phyloP scores from a whole-genome alignment of 2,113 vertebrate species.

The Muntiacus muntjak region DNA sequence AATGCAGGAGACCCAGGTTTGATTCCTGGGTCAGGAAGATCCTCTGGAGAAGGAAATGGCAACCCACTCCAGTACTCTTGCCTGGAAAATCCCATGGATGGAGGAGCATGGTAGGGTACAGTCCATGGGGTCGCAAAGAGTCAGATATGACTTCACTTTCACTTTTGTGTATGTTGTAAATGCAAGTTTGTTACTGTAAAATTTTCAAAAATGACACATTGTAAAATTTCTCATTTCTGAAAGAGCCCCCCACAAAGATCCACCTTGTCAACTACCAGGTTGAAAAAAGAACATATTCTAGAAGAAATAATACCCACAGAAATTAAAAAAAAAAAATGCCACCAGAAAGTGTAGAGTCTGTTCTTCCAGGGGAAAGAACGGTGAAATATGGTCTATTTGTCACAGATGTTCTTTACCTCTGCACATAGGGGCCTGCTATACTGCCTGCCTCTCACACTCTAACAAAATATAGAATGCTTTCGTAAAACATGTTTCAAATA shows the following conservation, averaged over 20 bases:
- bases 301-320: neutral
- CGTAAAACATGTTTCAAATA: neutral
- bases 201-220: neutral
- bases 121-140: neutral
- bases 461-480: neutral
- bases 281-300: neutral
- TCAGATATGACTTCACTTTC: neutral
- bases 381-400: neutral
- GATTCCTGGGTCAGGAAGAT: neutral
- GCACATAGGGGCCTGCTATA: neutral
- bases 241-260: neutral
- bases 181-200: neutral
- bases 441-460: neutral
- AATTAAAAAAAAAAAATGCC: neutral
- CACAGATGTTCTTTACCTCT: neutral
- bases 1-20: neutral
- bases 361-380: neutral
- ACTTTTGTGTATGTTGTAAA: neutral
- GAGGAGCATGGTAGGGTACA: neutral
- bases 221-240: neutral
- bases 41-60: neutral
- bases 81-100: neutral
- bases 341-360: neutral
- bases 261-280: neutral
- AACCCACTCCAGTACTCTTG: neutral